Base-by-base conservation (phyloP, 2,797 vertebrate genomes). In the Malurus splendens region DNA sequence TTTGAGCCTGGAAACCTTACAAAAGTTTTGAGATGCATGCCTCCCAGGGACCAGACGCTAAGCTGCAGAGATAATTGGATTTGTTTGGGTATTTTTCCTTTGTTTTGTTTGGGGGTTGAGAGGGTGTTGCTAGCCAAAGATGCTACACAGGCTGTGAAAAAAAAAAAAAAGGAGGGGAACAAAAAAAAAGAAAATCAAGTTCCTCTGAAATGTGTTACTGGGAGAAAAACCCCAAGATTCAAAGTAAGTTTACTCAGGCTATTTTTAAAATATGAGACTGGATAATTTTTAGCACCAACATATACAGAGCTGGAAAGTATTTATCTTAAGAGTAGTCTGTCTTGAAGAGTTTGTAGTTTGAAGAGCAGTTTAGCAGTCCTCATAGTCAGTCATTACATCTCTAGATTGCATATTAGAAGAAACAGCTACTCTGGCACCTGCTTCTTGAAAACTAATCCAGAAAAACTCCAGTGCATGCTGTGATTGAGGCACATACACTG, bases 101-200 rank as follows among this genome's bases (percentile, higher is more conserved):
- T 47, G 3, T 30, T 82, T 82, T n/a, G 5, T 54, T 57, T 42
- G 24, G 33, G 38, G 2, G 2, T 16, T 22, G 12, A 77, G 3
- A 36, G 12, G 6, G 19, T 39, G 10, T 4, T n/a, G 7, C 28
- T 30, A 78, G 33, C 33, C 33, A 44, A 72, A 75, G 14, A 75
- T 27, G 8, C 17, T 52, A 68, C 3, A 27, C 0, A 27, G 17
- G 1, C 39, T 80, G 24, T 51, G 8, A 32, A 12, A 33, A 32
- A 52, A 32, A n/a, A 18, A 41, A 14, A 44, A 51, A 57, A 27
- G n/a, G 9, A 0, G 0, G 1, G 2, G 2, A 1, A n/a, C 6
- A 15, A 30, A 18, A 3, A 32, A n/a, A 45, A 55, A 39, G 1
- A 60, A 78, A 81, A 32, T 23, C 28, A 23, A 5, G 4, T 22